Evolutionary conservation across 2,797 vertebrate genomes (phyloP).

Genomic region (Pelochelys cantorii): DNA sequence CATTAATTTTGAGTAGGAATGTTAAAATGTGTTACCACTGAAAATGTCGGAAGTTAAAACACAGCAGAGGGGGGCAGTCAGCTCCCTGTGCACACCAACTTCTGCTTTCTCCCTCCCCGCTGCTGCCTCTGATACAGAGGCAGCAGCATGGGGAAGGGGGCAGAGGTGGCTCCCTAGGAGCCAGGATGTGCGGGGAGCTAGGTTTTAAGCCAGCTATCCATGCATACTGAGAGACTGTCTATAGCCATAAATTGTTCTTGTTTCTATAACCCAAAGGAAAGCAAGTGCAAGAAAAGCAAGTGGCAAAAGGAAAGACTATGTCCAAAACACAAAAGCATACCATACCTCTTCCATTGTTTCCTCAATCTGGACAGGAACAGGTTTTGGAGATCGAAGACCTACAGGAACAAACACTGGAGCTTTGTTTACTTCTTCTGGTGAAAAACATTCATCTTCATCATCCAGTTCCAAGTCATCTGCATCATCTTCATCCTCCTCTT

Average conservation of each 20-base stretch:
- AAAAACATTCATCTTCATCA: conserved; percentile 77
- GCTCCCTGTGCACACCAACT: too few relatives aligned
- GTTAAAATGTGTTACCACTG: too few relatives aligned
- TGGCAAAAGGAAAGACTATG: background rate
- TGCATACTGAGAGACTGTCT: too few relatives aligned
- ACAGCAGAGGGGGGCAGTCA: too few relatives aligned
- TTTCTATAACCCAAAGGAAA: background rate
- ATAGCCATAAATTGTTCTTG: background rate
- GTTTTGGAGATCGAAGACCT: conserved; percentile 86
- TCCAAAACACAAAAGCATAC: background rate
- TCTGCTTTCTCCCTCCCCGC: too few relatives aligned
- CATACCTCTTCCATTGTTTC: conserved; percentile 94
- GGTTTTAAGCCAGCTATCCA: too few relatives aligned
- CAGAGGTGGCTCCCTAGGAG: too few relatives aligned
- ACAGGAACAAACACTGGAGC: conserved; percentile 89
- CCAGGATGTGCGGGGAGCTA: too few relatives aligned
- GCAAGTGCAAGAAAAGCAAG: background rate
- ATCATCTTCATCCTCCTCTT: conserved; percentile 81
- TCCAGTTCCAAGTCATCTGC: conserved; percentile 79
- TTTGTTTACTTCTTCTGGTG: conserved; percentile 84
- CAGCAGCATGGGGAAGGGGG: too few relatives aligned
- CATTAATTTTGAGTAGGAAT: too few relatives aligned
- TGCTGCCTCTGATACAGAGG: too few relatives aligned
- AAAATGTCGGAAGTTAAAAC: too few relatives aligned
- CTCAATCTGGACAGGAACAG: conserved; percentile 85